These are phyloP conservation scores for Gari tellinella DNA, from an alignment of 2,888 invertebrate species.

Conservation along the genomic window DNA sequence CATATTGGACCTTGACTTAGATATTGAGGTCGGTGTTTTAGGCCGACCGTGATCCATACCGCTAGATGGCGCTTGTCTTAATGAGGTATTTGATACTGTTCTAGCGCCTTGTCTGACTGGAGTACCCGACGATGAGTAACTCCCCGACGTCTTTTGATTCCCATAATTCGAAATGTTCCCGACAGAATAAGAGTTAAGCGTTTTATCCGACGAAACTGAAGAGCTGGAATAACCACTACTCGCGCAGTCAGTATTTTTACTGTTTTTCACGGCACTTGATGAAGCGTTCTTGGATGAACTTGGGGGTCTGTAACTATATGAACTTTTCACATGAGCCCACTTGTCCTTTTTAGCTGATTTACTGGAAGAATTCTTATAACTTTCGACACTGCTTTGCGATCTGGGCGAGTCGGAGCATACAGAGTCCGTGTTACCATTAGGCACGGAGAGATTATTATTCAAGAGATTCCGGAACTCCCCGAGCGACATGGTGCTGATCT, in stretches of 20 bases:
- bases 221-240: slow-evolving; percentile 52
- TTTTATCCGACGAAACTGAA: slow-evolving; percentile 28
- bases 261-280: slow-evolving; percentile 3
- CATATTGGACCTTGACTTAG: slow-evolving; percentile 46
- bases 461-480: slow-evolving; percentile 77
- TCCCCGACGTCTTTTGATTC: slow-evolving; percentile 1
- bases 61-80: slow-evolving; percentile 8
- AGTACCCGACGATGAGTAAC: neutral
- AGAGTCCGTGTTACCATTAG: slow-evolving; percentile 59
- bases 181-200: slow-evolving; percentile 5
- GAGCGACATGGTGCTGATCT: slow-evolving; percentile 79
- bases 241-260: slow-evolving; percentile 8
- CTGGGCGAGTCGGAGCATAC: slow-evolving; percentile 68
- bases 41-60: slow-evolving; percentile 40
- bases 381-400: slow-evolving; percentile 71
- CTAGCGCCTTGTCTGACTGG: neutral
- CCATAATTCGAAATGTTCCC: slow-evolving; percentile 16
- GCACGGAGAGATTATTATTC: slow-evolving; percentile 70
- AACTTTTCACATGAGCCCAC: slow-evolving; percentile 45
- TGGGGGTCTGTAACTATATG: slow-evolving; percentile 30
- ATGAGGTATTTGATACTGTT: neutral
- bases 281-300: slow-evolving; percentile 28
- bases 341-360: slow-evolving; percentile 17
- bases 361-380: slow-evolving; percentile 39
- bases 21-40: slow-evolving; percentile 52